Base-by-base conservation (phyloP, 1,140 invertebrate species). In the Heliconius congener region DNA sequence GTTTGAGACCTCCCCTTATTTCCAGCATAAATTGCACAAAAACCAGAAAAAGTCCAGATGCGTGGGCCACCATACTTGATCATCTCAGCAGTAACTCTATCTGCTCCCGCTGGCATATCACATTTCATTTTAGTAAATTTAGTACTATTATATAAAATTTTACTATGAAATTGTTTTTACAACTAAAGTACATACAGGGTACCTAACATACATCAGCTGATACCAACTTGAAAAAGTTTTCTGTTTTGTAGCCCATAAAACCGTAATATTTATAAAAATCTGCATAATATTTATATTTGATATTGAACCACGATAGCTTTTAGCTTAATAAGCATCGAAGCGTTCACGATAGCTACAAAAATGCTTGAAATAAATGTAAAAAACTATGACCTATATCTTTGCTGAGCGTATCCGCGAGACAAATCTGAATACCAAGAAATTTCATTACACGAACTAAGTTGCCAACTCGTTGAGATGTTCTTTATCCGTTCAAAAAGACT, bases 361-460 rank as follows among this genome's bases (percentile, higher is more conserved):
- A 66, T 57, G 13, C 60, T 66, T 27, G 9, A 66, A 66, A 66
- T 66, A 66, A 66, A 66, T 66, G 60, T 66, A 66, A 66, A 71
- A 72, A 72, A 19, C 71, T 72, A 42, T 72, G 71, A 72, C 71
- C 71, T 72, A 72, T 19, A 72, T 72, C 71, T 72, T 42, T 23
- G 19, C 71, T 42, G 71, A 72, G 71, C 37, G 34, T 72, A 72
- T 72, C 37, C 71, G 71, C 71, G 72, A 73, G 39, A 73, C 39
- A 73, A 73, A 73, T 73, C 72, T 73, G 55, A 60, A 37, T 76
- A 42, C 55, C 57, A 76, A 60, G 37, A 76, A 39, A 70, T 66
- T 74, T 74, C 55, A 73, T 73, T 73, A 73, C 42, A 34, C 18
- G 39, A 50, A 60, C 60, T 42, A 66, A 76, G 42, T 46, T 23